phyloP scores from a whole-genome alignment of 2,888 invertebrate genomes.

The Stictocephala bisonia region DNA sequence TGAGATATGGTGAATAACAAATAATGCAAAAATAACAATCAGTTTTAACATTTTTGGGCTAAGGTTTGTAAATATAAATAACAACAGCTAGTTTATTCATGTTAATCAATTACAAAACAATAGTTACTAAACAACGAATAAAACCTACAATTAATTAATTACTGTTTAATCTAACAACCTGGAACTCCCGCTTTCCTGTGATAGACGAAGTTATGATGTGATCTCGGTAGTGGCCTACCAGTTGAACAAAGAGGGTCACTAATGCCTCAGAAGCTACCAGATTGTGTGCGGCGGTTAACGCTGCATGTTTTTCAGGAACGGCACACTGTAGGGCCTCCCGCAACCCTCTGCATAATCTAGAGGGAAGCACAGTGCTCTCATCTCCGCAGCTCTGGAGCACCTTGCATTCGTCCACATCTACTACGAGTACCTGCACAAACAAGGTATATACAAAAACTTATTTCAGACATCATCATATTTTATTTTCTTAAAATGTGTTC shows the following conservation, averaged over 20 bases:
- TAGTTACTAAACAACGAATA: no score
- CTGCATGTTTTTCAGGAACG: constrained; percentile 60
- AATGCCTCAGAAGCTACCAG: constrained; percentile 84
- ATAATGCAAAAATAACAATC: no score
- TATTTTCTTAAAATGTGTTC: no score
- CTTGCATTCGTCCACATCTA: constrained; percentile 76
- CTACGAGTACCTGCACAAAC: constrained; percentile 74
- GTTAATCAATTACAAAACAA: no score
- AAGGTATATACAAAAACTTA: no score
- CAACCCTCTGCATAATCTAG: constrained; percentile 75
- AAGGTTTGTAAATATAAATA: no score
- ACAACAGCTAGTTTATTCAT: no score
- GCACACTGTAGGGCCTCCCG: constrained; percentile 70
- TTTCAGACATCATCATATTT: no score
- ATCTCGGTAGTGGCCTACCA: constrained; percentile 76
- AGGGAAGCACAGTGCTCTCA: constrained; percentile 80
- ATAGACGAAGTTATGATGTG: constrained; percentile 66
- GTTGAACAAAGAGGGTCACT: constrained; percentile 80
- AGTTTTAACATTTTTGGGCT: no score
- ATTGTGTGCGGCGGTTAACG: constrained; percentile 68
- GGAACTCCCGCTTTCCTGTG: constrained; percentile 62
- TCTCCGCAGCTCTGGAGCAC: constrained; percentile 78
- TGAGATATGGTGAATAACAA: no score
- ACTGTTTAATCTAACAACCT: constrained; percentile 62
- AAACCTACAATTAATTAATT: no score